Conservation (phyloP, 2,888 invertebrate species). For the Phragmatobia fuliginosa region DNA sequence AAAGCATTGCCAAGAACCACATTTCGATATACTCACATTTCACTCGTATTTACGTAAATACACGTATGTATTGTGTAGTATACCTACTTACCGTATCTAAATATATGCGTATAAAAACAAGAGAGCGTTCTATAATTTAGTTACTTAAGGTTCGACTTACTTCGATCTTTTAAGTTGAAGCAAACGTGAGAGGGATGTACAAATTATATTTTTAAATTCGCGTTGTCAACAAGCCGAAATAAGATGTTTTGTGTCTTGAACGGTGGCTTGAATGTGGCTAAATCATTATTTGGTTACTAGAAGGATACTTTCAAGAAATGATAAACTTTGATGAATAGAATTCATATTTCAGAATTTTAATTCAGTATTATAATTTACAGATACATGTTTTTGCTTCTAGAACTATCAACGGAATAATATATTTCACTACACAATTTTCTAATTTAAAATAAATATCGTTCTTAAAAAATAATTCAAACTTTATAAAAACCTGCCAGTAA, state of each 20-base stretch:
- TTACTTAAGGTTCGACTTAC: slow-evolving; percentile 61
- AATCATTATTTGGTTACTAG: too few species aligned
- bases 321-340: too few species aligned
- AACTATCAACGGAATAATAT: too few species aligned
- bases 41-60: background rate
- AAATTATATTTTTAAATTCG: slow-evolving; percentile 40
- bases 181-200: slow-evolving; percentile 60
- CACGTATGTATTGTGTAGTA: background rate
- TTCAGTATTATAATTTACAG: too few species aligned
- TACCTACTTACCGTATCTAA: background rate
- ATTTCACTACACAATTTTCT: too few species aligned
- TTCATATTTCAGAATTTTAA: too few species aligned
- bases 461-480: too few species aligned
- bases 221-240: slow-evolving; percentile 46
- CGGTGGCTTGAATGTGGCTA: too few species aligned
- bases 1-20: background rate
- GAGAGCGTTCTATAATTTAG: slow-evolving; percentile 62
- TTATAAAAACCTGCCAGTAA: too few species aligned
- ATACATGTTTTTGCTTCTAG: too few species aligned
- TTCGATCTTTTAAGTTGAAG: slow-evolving; percentile 60
- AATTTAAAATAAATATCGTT: too few species aligned
- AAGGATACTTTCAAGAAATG: too few species aligned
- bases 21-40: background rate
- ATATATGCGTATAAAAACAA: slow-evolving; percentile 39
- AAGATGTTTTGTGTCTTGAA: slow-evolving; percentile 26